Evolutionary conservation across 2,888 invertebrate species (phyloP), one percentile per base, ranked within the genome.

Genomic region (Sarcophaga caerulescens): DNA sequence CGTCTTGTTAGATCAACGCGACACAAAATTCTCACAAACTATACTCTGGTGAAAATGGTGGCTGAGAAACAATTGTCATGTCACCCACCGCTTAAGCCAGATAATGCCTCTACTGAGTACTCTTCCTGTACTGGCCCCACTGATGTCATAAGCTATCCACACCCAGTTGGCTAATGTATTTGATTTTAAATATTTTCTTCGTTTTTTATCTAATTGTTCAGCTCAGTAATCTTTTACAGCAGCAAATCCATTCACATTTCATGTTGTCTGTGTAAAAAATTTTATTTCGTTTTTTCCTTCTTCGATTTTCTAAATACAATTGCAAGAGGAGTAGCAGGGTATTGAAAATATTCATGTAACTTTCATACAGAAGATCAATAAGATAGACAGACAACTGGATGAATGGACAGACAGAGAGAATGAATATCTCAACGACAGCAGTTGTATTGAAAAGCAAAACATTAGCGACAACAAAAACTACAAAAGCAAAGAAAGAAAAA

Each of bases 291-390:
- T 14, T 47, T 47, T 47, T 47, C 11, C 19, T 59, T 66, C 44
- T n/a, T 66, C 71, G 25, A 23, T 12, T 47, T 25, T 17, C 21
- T 52, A 47, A 19, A 45, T 12, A 25, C 44, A 60, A 11, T 23
- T 69, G 17, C n/a, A 63, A 44, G 47, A 63, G 78, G 60, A 19
- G 52, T 25, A 35, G 35, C 35, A 73, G 57, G 74, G 66, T 69
- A 80, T 73, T 66, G n/a, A 69, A 63, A 69, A 81, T 81, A 80
- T 81, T 75, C 84, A 86, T 85, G 84, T 84, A 71, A 81, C 78
- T 84, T 85, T 84, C 70, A 84, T 84, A 77, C 74, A 81, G 78
- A 81, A 81, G 86, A 86, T 86, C 81, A 84, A 85, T 73, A 85
- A 80, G 83, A 85, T 70, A 86, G 77, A 80, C 76, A 80, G 12